Conservation (phyloP, 2,797 vertebrate genomes). For the Coranthus polyacanthus region DNA sequence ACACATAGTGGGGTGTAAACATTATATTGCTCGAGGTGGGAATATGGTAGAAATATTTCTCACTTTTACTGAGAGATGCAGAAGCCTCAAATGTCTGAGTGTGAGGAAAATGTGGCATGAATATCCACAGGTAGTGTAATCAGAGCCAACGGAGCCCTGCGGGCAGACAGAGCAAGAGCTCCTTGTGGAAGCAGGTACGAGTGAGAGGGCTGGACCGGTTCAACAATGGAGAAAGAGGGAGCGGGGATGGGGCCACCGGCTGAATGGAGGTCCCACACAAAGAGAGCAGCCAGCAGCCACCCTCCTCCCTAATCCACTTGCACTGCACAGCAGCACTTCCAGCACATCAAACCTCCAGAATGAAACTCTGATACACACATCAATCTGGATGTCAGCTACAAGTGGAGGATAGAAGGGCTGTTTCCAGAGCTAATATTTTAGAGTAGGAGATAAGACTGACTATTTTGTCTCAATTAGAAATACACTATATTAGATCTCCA, state of each 20-base stretch:
- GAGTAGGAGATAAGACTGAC: too few species aligned
- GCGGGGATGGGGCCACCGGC: slow-evolving; percentile 29
- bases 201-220: slow-evolving; percentile 24
- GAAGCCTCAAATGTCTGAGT: slow-evolving; percentile 38
- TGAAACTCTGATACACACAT: not conserved
- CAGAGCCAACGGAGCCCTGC: slow-evolving; percentile 41
- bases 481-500: too few species aligned
- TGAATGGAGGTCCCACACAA: slow-evolving; percentile 55
- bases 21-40: slow-evolving; percentile 42
- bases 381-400: not conserved
- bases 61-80: slow-evolving; percentile 45
- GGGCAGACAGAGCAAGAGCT: slow-evolving; percentile 25
- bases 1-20: slow-evolving; percentile 53
- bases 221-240: slow-evolving; percentile 51
- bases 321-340: slow-evolving; percentile 7
- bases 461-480: too few species aligned
- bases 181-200: slow-evolving; percentile 33
- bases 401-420: not conserved
- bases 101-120: slow-evolving; percentile 50
- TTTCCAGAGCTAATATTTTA: not conserved
- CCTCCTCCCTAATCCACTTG: slow-evolving; percentile 44
- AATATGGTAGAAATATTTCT: slow-evolving; percentile 52
- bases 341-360: not conserved
- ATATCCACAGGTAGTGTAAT: slow-evolving; percentile 64
- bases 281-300: slow-evolving; percentile 45